Evolutionary conservation across 2,113 vertebrate genomes (phyloP).

Genomic region (Rhinogobius similis): DNA sequence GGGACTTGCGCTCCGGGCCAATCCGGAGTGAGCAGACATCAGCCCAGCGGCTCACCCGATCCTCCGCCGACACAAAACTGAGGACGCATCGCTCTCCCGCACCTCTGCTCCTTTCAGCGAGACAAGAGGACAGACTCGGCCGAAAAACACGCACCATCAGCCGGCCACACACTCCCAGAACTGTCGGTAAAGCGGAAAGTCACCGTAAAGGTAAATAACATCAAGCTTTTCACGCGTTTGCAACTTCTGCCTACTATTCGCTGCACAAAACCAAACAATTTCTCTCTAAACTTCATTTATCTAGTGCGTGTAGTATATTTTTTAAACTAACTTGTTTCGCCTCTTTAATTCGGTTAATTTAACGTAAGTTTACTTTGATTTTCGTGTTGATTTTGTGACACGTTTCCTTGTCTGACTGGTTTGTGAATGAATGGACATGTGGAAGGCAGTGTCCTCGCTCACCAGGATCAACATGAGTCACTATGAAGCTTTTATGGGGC

Average conservation of each 20-base stretch:
- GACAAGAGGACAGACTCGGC: neutral
- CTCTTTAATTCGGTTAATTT: neutral
- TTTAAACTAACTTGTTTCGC: neutral
- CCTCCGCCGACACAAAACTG: slow-evolving; percentile 45
- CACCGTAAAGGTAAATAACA: neutral
- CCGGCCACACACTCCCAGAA: neutral
- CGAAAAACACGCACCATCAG: neutral
- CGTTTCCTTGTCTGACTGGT: slow-evolving; percentile 20
- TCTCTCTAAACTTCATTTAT: neutral
- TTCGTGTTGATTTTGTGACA: too few relatives aligned
- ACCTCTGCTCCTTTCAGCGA: slow-evolving; percentile 2
- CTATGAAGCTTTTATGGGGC: neutral
- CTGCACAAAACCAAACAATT: neutral
- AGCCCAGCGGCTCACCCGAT: slow-evolving; percentile 62
- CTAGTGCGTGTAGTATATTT: neutral
- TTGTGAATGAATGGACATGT: slow-evolving; percentile 38
- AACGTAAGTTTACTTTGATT: neutral
- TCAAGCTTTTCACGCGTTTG: too few relatives aligned
- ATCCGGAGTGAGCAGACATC: slow-evolving; percentile 50
- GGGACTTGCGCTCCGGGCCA: slow-evolving; percentile 39
- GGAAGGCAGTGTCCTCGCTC: neutral
- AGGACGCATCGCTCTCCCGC: slow-evolving; percentile 7
- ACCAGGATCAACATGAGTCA: neutral
- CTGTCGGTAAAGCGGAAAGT: neutral
- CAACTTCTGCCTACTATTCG: neutral